Conservation (phyloP, 2,113 vertebrate species). For the Charadrius vociferus region DNA sequence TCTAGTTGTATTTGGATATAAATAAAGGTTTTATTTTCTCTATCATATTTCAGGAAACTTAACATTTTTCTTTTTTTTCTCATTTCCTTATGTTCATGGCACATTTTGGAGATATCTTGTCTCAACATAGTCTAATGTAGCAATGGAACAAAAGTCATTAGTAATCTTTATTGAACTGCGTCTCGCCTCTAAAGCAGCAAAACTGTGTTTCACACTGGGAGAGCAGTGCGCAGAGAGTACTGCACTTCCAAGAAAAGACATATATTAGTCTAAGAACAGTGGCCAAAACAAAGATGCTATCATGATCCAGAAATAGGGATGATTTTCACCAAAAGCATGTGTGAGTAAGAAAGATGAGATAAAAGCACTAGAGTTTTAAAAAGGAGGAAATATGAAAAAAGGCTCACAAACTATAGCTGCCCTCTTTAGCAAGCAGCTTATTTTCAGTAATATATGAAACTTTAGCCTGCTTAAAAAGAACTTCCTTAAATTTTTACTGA, state of each 20-base stretch:
- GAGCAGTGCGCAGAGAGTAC: rapidly evolving
- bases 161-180: not conserved
- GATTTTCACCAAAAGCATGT: not conserved
- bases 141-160: not conserved
- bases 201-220: not conserved
- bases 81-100: not conserved
- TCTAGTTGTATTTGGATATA: not conserved
- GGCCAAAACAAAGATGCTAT: not conserved
- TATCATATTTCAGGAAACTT: not conserved
- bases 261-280: not conserved
- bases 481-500: not conserved
- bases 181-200: not conserved
- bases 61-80: not conserved
- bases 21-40: not conserved
- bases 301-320: not conserved
- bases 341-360: not conserved
- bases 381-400: not conserved
- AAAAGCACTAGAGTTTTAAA: not conserved
- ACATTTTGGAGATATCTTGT: not conserved
- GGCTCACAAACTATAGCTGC: not conserved
- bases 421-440: not conserved
- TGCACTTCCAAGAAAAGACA: not conserved
- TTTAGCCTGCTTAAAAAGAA: not conserved
- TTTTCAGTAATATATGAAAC: not conserved
- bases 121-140: not conserved